Base-by-base conservation (phyloP, 2,888 invertebrate genomes). In the Dryomyza anilis region DNA sequence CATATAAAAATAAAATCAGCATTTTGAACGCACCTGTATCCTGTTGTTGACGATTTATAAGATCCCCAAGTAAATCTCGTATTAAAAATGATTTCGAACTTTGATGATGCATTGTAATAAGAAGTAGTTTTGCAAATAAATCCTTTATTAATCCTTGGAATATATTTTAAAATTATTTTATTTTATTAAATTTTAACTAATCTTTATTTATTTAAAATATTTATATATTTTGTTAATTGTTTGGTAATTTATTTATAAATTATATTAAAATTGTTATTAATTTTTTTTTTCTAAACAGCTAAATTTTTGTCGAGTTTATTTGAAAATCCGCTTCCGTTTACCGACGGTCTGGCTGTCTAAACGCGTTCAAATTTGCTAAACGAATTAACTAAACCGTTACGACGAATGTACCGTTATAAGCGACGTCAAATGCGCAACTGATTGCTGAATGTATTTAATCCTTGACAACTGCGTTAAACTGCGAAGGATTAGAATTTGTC, bases 51-150 rank as follows among this genome's bases (percentile, higher is more conserved):
- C 78, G 78, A 71, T 78, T 81, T 65, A 84, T 83, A 67, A 84
- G 76, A 71, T 94, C 94, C 14, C 94, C 91, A 60, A 94, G 86
- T 52, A 94, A 86, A 81, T 94, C 94, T 77, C 91, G 89, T 72
- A 94, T 94, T 68, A 94, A 84, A 82, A 94, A 94, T 10, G 94
- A 94, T 80, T 93, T 93, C 75, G 87, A 86, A 72, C 86, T 89
- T 73, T 80, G 76, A 84, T 86, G 89, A 84, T 86, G 89, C 83
- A 83, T 83, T 68, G 62, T 25, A 5, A 30, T 25, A 19, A 55
- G 3, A 16, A 7, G 8, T 29, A 16, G 25, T 48, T 60, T 33
- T 23, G 6, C 19, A 46, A 30, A 16, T 57, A 25, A 2, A 50
- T n/a, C 25, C n/a, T 48, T 48, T 4, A 23, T 2, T 23, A 48